Conservation (phyloP, 2,888 invertebrate genomes). For the Volucella inanis region DNA sequence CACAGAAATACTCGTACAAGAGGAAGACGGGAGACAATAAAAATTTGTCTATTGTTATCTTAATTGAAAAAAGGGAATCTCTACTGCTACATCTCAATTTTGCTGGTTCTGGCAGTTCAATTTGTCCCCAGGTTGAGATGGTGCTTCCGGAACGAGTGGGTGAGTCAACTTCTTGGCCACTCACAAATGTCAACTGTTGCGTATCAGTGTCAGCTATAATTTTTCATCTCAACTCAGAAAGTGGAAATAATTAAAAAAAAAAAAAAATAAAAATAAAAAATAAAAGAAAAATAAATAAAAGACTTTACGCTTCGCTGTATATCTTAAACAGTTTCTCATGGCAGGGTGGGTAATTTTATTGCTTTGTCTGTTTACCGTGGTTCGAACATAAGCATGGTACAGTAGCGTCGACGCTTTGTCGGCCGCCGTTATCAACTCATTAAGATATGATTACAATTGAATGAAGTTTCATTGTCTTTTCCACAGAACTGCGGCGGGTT, state of each 20-base stretch:
- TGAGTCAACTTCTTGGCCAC: slow-evolving; percentile 1
- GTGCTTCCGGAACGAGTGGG: slow-evolving; percentile 44
- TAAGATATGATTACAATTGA: slow-evolving; percentile 70
- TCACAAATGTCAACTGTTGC: slow-evolving; percentile 28
- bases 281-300: slow-evolving; percentile 32
- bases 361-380: slow-evolving; percentile 20
- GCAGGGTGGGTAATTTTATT: slow-evolving; percentile 63
- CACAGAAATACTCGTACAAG: slow-evolving; percentile 17
- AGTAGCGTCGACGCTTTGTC: slow-evolving; percentile 64
- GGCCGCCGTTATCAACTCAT: slow-evolving; percentile 70
- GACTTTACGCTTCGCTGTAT: slow-evolving; percentile 63
- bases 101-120: slow-evolving; percentile 50
- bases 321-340: slow-evolving; percentile 34
- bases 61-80: slow-evolving; percentile 54
- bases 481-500: slow-evolving; percentile 40
- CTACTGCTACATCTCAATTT: slow-evolving; percentile 18
- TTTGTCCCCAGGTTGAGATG: slow-evolving; percentile 49
- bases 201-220: slow-evolving; percentile 49
- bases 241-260: slow-evolving; percentile 11
- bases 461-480: slow-evolving; percentile 66
- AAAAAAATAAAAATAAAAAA: too few relatives aligned
- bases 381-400: slow-evolving; percentile 9
- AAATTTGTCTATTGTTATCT: slow-evolving; percentile 73
- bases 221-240: slow-evolving; percentile 44
- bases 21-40: slow-evolving; percentile 7